Percentiles rank a stretch among this genome's conserved stretches.
Conservation (phyloP, 2,113 vertebrate genomes). For the Rhinolophus ferrumequinum region DNA sequence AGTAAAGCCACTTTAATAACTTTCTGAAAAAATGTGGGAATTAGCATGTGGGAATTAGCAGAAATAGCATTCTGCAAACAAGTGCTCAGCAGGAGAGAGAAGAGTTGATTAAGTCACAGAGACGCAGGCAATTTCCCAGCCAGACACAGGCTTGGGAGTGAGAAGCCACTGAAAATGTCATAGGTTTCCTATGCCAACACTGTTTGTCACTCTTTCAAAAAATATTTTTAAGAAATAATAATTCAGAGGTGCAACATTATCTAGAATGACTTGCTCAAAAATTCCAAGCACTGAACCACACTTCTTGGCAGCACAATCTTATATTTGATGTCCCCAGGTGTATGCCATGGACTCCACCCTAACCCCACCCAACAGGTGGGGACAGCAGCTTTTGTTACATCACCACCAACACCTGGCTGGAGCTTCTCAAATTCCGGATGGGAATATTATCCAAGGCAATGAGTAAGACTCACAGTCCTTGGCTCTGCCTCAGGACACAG, state of each 20-base stretch:
- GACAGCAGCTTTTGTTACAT: constrained; percentile 17
- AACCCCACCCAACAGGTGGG: constrained; percentile 6
- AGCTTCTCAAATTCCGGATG: constrained; percentile 57
- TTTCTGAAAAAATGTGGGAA: constrained; percentile 13
- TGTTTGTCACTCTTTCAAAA: not conserved
- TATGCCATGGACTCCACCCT: not conserved
- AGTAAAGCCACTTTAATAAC: not conserved
- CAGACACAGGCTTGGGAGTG: not conserved
- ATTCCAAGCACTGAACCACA: constrained; percentile 10
- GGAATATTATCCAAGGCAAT: not conserved
- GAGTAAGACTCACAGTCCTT: not conserved
- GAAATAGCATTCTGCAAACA: not conserved
- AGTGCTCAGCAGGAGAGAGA: not conserved
- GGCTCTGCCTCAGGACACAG: not conserved
- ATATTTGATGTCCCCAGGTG: not conserved
- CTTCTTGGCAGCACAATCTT: constrained; percentile 4
- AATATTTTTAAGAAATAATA: not conserved
- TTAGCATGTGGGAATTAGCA: not conserved
- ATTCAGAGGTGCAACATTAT: not conserved
- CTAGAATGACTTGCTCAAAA: constrained; percentile 42
- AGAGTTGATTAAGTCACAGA: not conserved
- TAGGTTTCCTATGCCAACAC: not conserved
- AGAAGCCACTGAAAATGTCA: not conserved
- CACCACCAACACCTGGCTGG: not conserved
- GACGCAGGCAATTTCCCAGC: not conserved